Evolutionary conservation across 2,888 invertebrate species (phyloP).

Genomic region (Chrysolina oricalcia): DNA sequence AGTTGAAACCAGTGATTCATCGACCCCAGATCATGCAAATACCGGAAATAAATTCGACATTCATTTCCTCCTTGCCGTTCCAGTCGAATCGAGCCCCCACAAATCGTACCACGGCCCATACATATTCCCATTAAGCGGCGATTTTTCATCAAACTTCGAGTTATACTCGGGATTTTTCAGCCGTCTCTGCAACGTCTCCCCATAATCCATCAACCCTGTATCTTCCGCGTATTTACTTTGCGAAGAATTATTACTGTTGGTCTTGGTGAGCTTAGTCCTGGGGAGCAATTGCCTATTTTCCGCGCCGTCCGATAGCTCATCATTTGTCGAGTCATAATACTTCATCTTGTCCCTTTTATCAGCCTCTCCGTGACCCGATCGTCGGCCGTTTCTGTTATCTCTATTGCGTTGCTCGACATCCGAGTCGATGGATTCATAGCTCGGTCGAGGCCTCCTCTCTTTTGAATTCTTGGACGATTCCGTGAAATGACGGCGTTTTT

Average conservation of each 20-base stretch:
- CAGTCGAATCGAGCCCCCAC: conserved; percentile 85
- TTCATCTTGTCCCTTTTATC: conserved; percentile 61
- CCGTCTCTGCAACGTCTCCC: conserved; percentile 71
- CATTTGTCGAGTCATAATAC: conserved; percentile 68
- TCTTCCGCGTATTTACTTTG: conserved; percentile 68
- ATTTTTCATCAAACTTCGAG: conserved; percentile 70
- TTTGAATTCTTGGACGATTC: conserved; percentile 54
- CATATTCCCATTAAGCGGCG: conserved; percentile 79
- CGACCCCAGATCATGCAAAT: conserved; percentile 14
- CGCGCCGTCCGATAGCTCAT: conserved; percentile 67
- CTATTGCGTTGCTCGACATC: conserved; percentile 60
- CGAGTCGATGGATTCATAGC: conserved; percentile 69
- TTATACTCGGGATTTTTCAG: conserved; percentile 69
- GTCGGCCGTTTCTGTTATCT: conserved; percentile 51
- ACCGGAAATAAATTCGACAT: conserved; percentile 9
- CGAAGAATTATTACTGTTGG: conserved; percentile 68
- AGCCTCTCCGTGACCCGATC: conserved; percentile 45
- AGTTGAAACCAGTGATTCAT: not conserved
- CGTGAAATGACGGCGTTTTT: conserved; percentile 64
- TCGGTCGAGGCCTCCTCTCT: conserved; percentile 64
- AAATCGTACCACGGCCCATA: conserved; percentile 93
- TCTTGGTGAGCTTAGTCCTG: conserved; percentile 81
- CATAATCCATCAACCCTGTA: conserved; percentile 69
- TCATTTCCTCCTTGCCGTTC: conserved; percentile 65
- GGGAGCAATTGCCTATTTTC: conserved; percentile 78